Evolutionary conservation across 2,113 vertebrate genomes (phyloP), one percentile per base, ranked within the genome.

Genomic region (Tachysurus fulvidraco): DNA sequence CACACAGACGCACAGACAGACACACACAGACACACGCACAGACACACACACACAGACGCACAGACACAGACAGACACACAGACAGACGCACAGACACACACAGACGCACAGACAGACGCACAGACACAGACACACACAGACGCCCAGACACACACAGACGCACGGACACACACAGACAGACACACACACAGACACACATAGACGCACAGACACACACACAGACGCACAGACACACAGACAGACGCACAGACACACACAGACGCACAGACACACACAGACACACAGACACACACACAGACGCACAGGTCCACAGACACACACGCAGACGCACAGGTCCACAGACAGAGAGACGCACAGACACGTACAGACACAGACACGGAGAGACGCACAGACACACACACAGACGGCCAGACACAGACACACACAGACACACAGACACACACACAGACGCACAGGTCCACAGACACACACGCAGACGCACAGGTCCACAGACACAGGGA

Each of bases 81-180:
- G 88, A 83, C 44, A 82, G n/a, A n/a, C n/a, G n/a, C 28, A 83
- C 74, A 85, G 28, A 83, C 41, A 94, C 91, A 93, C 83, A 92
- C n/a, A n/a, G 89, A 90, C 89, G 90, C 88, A 81, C 44, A 83
- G 16, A 78, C 50, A 71, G n/a, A n/a, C n/a, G n/a, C n/a, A n/a
- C n/a, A n/a, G n/a, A n/a, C 52, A 64, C 57, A 54, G 16, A 80
- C 1, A 79, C 50, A 83, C 36, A 36, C 36, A 36, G 1, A 36
- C 1, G 2, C 2, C 1, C 36, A 36, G 1, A 36, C 36, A 36
- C 36, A 36, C 36, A 36, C 36, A 36, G 36, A 36, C 2, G 36
- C 36, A 36, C n/a, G n/a, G n/a, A n/a, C n/a, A n/a, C n/a, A 94
- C 92, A 93, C 83, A 92, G 89, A 90, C 89, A 90, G 88, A 83